Percentiles rank a stretch among this genome's conserved stretches.
Conservation (phyloP, 2,888 invertebrate genomes). For the Bombylius discolor region DNA sequence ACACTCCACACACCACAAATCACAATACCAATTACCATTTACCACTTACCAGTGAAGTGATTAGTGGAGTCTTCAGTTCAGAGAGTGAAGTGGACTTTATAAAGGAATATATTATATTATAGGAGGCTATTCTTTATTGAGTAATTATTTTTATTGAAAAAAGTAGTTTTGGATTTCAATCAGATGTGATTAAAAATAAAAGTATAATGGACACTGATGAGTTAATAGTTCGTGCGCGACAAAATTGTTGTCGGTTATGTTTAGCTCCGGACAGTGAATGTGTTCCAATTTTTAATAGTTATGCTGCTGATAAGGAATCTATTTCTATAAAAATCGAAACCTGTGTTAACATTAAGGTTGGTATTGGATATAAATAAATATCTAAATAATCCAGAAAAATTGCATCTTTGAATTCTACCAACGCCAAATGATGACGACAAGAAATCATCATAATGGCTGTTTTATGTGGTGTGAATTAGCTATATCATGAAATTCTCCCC, state of each 20-base stretch:
- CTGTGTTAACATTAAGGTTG: constrained; percentile 37
- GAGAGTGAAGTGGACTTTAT: no score
- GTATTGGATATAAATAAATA: constrained; percentile 13
- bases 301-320: constrained; percentile 37
- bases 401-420: neutral
- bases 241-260: constrained; percentile 36
- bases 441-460: neutral
- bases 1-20: no score
- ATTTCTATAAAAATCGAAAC: constrained; percentile 33
- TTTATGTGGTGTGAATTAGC: neutral
- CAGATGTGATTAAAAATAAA: neutral
- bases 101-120: no score
- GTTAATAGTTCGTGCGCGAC: constrained; percentile 20
- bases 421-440: neutral
- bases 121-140: no score
- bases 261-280: constrained; percentile 36
- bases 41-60: no score
- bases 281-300: constrained; percentile 37
- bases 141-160: no score
- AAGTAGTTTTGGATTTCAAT: neutral
- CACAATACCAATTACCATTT: no score
- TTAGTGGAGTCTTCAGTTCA: no score
- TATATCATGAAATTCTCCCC: neutral
- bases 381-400: no score
- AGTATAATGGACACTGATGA: neutral